Percentiles rank a stretch among this genome's conserved stretches.
Evolutionary conservation across 2,797 vertebrate species (phyloP).

Genomic region (Sphenodon punctatus): DNA sequence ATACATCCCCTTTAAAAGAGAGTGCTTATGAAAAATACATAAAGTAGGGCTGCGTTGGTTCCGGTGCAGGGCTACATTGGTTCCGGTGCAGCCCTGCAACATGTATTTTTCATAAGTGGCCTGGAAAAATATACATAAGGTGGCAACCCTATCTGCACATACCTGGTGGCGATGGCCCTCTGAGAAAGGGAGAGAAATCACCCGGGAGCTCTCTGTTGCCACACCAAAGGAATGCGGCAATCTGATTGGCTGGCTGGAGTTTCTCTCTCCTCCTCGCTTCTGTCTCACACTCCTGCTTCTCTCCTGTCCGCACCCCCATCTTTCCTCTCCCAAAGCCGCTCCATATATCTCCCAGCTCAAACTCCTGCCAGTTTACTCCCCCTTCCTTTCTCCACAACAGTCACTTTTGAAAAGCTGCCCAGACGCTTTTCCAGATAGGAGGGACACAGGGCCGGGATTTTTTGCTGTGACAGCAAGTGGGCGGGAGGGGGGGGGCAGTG

Average conservation of each 20-base stretch:
- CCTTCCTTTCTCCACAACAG: background rate
- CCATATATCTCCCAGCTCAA: background rate
- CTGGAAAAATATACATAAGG: too few species aligned
- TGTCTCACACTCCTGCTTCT: background rate
- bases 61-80: too few species aligned
- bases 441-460: background rate
- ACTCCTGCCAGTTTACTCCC: background rate
- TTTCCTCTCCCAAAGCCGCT: background rate
- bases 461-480: background rate
- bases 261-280: background rate
- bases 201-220: too few species aligned
- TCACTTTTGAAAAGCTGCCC: conserved; percentile 35
- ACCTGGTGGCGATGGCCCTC: too few species aligned
- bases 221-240: too few species aligned
- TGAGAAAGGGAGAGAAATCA: too few species aligned
- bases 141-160: too few species aligned
- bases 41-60: too few species aligned
- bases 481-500: background rate
- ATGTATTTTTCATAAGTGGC: too few species aligned
- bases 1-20: too few species aligned
- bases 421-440: background rate
- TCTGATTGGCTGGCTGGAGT: background rate
- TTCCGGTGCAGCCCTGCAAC: too few species aligned
- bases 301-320: background rate
- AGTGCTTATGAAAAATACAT: too few species aligned